Conservation (phyloP, 2,797 vertebrate species). For the Decapterus maruadsi region DNA sequence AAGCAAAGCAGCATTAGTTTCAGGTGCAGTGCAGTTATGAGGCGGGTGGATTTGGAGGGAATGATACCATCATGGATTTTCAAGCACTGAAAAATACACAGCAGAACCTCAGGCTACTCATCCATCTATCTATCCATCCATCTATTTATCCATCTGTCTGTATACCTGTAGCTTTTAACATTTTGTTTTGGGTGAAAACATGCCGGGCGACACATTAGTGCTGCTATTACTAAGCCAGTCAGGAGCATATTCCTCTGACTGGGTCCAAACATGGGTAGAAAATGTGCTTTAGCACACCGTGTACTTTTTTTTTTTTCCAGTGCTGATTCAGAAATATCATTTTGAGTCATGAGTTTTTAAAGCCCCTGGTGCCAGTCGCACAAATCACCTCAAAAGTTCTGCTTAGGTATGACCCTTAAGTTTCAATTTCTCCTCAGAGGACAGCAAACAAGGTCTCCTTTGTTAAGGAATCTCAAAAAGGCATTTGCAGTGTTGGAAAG, state of each 20-base stretch:
- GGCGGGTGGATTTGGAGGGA: conserved; percentile 38
- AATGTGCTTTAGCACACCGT: neutral
- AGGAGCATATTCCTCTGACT: conserved; percentile 31
- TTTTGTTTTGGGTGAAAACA: neutral
- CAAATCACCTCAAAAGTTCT: too few species aligned
- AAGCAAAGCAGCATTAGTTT: conserved; percentile 60
- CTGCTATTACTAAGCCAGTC: conserved; percentile 5
- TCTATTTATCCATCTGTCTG: neutral
- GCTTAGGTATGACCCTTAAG: too few species aligned
- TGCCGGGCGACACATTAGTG: conserved; percentile 32
- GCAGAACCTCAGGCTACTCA: conserved; percentile 19
- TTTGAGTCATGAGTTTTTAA: too few species aligned
- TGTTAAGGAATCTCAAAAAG: too few species aligned
- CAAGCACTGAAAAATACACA: conserved; percentile 27
- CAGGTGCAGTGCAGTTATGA: conserved; percentile 41
- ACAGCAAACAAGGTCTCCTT: too few species aligned
- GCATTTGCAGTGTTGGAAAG: too few species aligned
- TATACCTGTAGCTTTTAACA: conserved; percentile 13
- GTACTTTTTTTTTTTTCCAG: too few species aligned
- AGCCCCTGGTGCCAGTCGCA: too few species aligned
- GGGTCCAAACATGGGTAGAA: conserved; percentile 20
- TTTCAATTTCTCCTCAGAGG: too few species aligned
- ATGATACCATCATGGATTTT: conserved; percentile 30
- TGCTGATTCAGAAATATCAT: too few species aligned
- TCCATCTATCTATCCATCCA: conserved; percentile 3